Percentiles rank a stretch among this genome's conserved stretches.
Conservation (phyloP, 2,797 vertebrate species). For the Nannoperca obscura region DNA sequence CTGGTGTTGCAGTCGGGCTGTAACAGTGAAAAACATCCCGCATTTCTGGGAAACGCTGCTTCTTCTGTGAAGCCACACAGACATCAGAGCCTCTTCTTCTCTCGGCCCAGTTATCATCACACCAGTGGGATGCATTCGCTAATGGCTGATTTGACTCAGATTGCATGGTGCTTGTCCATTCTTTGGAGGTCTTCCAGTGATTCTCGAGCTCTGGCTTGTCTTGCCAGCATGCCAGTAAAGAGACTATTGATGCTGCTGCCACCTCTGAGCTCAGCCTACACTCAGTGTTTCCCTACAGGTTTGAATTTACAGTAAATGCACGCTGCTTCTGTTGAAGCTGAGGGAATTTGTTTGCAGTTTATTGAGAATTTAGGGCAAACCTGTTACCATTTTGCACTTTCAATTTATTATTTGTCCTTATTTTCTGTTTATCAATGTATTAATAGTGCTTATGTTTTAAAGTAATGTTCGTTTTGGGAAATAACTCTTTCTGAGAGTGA, state of each 20-base stretch:
- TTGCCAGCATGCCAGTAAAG: constrained; percentile 31
- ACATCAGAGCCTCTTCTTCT: constrained; percentile 18
- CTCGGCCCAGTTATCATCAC: constrained; percentile 26
- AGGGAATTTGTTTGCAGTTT: not conserved
- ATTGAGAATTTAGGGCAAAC: not conserved
- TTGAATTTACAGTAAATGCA: constrained; percentile 43
- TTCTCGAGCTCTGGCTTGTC: constrained; percentile 35
- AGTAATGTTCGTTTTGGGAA: not conserved
- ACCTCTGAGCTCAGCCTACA: constrained; percentile 47
- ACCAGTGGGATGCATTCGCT: constrained; percentile 35
- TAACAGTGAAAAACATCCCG: constrained; percentile 10
- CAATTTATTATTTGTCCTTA: no score
- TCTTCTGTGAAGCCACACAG: constrained; percentile 25
- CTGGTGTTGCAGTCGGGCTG: not conserved
- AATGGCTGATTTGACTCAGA: constrained; percentile 52
- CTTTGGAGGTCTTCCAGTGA: constrained; percentile 54
- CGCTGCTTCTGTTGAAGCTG: constrained; percentile 6
- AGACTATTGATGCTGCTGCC: constrained; percentile 50
- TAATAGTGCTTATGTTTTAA: not conserved
- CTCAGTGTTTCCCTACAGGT: constrained; percentile 33
- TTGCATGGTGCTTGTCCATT: constrained; percentile 41
- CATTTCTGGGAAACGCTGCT: constrained; percentile 39
- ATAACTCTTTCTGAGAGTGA: not conserved
- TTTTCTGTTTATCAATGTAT: no score
- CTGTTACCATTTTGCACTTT: not conserved